Evolutionary conservation across 1,140 invertebrate genomes (phyloP), one percentile per base, ranked within the genome.

Genomic region (Drosophila cardini): DNA sequence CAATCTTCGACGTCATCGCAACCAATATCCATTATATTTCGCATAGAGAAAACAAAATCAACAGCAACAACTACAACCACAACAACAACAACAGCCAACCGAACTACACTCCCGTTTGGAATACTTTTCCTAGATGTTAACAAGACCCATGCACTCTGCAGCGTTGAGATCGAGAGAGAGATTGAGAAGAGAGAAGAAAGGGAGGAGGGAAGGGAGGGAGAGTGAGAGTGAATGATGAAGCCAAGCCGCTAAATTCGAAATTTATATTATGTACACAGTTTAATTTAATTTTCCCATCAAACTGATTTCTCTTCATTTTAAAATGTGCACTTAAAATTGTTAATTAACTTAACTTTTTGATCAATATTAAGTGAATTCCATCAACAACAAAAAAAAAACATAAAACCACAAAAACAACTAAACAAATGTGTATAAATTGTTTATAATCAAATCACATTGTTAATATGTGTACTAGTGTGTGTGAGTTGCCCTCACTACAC

Each of bases 91-190:
- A 67, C 76, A 78, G 76, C 76, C 76, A 78, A 78, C 67, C 76
- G 72, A 75, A 78, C 76, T 72, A 76, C 72, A 63, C 60, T 72
- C 65, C 63, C 60, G 43, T 72, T 65, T 69, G 65, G 65, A 76
- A 64, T 13, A 64, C 61, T 62, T 42, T 73, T 71, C 34, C 60
- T 62, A 56, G 60, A 75, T 71, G 67, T 70, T 68, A 57, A 63
- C 63, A 64, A 62, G 43, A 64, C 67, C 52, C 58, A 63, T 58
- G 53, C 42, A 70, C 52, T 69, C 65, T 43, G 36, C 45, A 38
- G 30, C 36, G 50, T 30, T n/a, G 48, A 58, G 21, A 53, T 32
- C 64, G 50, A 70, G 38, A 60, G 56, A 74, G 32, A 57, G 42
- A 50, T 26, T 26, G 21, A 26, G 21, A 26, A 26, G 21, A 26